Conservation (phyloP, 2,888 invertebrate species). For the Meandrusa payeni region DNA sequence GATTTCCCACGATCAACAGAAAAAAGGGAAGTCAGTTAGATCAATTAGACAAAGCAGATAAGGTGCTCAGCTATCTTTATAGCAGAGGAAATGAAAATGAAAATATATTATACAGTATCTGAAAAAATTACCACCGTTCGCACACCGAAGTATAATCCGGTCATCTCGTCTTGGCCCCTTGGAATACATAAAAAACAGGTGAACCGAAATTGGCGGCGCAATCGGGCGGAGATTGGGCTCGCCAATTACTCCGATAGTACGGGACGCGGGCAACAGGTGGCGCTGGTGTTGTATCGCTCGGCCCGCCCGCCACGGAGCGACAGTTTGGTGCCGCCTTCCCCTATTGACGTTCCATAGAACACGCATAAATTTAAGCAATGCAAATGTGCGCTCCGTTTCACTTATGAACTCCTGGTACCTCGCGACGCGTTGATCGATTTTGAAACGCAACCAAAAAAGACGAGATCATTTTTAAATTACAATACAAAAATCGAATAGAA, state of each 20-base stretch:
- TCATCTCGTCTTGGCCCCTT: not conserved
- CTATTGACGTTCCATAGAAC: constrained; percentile 6
- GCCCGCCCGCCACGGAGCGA: constrained; percentile 11
- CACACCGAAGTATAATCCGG: not conserved
- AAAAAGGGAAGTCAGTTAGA: no score
- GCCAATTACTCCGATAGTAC: constrained; percentile 20
- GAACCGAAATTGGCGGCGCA: constrained; percentile 3
- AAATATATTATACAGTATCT: no score
- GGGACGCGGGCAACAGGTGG: constrained; percentile 19
- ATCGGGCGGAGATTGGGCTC: constrained; percentile 16
- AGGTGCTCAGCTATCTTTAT: no score
- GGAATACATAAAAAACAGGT: not conserved
- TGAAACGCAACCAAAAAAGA: not conserved
- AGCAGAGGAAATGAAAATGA: no score
- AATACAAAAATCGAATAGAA: no score
- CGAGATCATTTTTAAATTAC: no score
- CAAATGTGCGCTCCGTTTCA: not conserved
- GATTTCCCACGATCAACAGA: no score
- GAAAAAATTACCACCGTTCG: no score
- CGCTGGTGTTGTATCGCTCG: constrained; percentile 11
- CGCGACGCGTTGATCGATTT: not conserved
- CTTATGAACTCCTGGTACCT: constrained; percentile 19
- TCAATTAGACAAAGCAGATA: no score
- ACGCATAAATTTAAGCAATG: constrained; percentile 7
- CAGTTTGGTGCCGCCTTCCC: constrained; percentile 3